A percentile compares a stretch with the other conserved stretches of the same genome.
These are phyloP conservation scores for Pygocentrus nattereri DNA, from an alignment of 2,797 vertebrate genomes.

Conservation along the genomic window DNA sequence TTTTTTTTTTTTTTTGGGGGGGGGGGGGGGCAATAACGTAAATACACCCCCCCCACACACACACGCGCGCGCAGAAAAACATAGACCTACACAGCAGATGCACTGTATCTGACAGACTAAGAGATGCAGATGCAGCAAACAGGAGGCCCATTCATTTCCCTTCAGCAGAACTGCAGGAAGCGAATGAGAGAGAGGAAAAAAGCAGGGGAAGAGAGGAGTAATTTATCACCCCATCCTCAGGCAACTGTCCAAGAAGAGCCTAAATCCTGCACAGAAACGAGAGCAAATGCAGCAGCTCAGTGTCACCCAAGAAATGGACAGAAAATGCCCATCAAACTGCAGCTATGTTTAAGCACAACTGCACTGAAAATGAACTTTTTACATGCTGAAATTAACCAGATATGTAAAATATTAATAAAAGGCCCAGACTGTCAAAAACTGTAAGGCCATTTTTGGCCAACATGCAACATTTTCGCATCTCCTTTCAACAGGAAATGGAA, in stretches of 20 bases:
- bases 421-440: not conserved
- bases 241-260: constrained; percentile 65
- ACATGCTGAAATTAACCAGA: not conserved
- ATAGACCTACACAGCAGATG: constrained; percentile 49
- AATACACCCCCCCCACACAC: constrained; percentile 1
- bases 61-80: constrained; percentile 45
- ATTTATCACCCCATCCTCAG: constrained; percentile 69
- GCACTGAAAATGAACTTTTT: not conserved
- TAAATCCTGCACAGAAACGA: constrained; percentile 27
- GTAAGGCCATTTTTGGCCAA: not conserved
- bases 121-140: constrained; percentile 73
- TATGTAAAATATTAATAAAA: not conserved
- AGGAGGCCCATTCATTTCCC: constrained; percentile 73
- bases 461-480: not conserved
- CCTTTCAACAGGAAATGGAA: not conserved
- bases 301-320: constrained; percentile 15
- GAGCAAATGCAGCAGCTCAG: constrained; percentile 16
- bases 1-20: constrained; percentile 16
- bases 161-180: constrained; percentile 63
- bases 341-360: not conserved
- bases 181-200: constrained; percentile 40
- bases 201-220: constrained; percentile 56
- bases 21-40: constrained; percentile 4
- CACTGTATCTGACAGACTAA: constrained; percentile 66
- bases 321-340: constrained; percentile 20